Percentiles rank a stretch among this genome's conserved stretches.
Conservation (phyloP, 53 echinoderm and acorn worm species). For the Actinopyga echinites region DNA sequence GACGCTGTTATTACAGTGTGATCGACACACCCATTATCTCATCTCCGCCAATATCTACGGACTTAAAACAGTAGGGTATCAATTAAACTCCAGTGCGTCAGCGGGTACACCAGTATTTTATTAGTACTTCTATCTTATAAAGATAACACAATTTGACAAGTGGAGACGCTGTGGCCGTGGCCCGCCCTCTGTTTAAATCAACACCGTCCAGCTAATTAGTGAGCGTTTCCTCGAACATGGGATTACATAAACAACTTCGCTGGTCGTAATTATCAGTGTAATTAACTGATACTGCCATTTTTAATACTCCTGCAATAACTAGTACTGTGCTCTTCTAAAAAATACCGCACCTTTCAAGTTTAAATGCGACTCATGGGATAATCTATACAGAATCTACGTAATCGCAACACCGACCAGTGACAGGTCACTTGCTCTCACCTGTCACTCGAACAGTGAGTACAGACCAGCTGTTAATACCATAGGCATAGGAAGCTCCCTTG, state of each 20-base stretch:
- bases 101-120: conserved; percentile 29
- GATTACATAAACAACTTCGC: neutral
- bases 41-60: neutral
- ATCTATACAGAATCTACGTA: no score
- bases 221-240: no score
- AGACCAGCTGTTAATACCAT: no score
- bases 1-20: conserved; percentile 2
- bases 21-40: conserved; percentile 24
- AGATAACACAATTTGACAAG: conserved; percentile 27
- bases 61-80: conserved; percentile 36
- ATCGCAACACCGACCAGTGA: no score
- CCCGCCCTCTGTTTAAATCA: conserved; percentile 33
- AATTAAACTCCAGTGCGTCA: conserved; percentile 8
- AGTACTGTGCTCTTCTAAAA: no score
- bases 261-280: neutral
- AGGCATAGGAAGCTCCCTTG: no score
- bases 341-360: no score
- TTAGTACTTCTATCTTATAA: neutral
- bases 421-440: no score
- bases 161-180: conserved; percentile 23
- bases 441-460: no score
- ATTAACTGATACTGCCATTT: neutral
- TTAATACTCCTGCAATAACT: no score
- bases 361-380: no score
- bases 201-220: conserved; percentile 28